These are phyloP conservation scores for Clanis bilineata DNA, from an alignment of 2,888 invertebrate genomes.

Conservation along the genomic window DNA sequence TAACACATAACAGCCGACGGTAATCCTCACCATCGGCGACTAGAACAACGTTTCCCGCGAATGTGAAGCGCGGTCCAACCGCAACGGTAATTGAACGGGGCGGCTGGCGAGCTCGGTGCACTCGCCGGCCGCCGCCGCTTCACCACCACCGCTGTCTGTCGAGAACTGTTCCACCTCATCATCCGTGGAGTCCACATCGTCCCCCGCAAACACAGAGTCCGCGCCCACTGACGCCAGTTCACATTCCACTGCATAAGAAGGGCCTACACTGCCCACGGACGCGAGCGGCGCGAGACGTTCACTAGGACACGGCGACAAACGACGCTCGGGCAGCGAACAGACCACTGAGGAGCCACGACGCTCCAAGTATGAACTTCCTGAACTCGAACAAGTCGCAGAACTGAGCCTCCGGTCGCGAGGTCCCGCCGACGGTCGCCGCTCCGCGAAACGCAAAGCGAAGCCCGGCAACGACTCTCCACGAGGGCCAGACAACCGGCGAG, in stretches of 20 bases:
- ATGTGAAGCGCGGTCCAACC: conserved; percentile 80
- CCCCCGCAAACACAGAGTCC: conserved; percentile 91
- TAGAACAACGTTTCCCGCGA: conserved; percentile 92
- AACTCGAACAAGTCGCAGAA: conserved; percentile 92
- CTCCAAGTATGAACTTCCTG: conserved; percentile 92
- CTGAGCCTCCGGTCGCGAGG: conserved; percentile 85
- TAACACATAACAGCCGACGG: conserved; percentile 59
- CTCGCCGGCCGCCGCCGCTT: conserved; percentile 58
- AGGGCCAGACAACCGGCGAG: conserved; percentile 83
- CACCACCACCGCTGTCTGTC: conserved; percentile 88
- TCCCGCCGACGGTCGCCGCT: conserved; percentile 75
- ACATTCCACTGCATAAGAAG: conserved; percentile 86
- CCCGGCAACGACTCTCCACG: conserved; percentile 84
- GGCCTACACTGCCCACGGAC: conserved; percentile 90
- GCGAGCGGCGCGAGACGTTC: conserved; percentile 88
- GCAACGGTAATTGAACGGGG: conserved; percentile 58
- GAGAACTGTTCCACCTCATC: conserved; percentile 93
- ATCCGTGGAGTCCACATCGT: conserved; percentile 88
- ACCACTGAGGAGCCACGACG: conserved; percentile 90
- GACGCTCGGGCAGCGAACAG: conserved; percentile 89
- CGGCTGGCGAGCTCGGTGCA: conserved; percentile 71
- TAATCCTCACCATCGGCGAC: conserved; percentile 47
- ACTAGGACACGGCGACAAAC: conserved; percentile 88
- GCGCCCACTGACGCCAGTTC: conserved; percentile 88
- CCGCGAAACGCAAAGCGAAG: conserved; percentile 77